A percentile compares a stretch with the other conserved stretches of the same genome.
Evolutionary conservation across 1,140 invertebrate genomes (phyloP).

Genomic region (Drosophila mojavensis): DNA sequence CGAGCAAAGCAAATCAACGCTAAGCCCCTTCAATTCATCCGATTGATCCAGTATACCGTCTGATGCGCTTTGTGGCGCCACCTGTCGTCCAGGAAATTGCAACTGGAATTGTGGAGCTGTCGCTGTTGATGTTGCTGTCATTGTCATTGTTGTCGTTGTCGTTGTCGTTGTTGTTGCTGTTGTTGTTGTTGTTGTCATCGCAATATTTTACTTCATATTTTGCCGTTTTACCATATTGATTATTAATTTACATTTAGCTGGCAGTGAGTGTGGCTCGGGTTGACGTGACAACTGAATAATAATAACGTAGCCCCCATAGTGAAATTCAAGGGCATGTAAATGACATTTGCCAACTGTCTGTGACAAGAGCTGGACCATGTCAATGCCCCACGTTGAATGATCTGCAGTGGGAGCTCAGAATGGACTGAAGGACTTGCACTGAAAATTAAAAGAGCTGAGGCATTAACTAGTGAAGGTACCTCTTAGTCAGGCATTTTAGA

Average conservation of each 20-base stretch:
- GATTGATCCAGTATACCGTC: conserved; percentile 5
- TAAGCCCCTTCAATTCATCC: conserved; percentile 43
- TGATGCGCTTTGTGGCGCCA: conserved; percentile 24
- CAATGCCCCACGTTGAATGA: conserved; percentile 3
- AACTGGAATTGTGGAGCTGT: conserved; percentile 43
- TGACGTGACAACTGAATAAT: conserved; percentile 23
- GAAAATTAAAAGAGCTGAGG: too few relatives aligned
- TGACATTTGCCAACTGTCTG: conserved; percentile 37
- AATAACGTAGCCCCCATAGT: conserved; percentile 25
- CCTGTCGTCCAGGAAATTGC: conserved; percentile 44
- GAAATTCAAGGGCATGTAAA: conserved; percentile 63
- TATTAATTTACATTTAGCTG: conserved; percentile 50
- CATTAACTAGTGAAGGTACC: too few relatives aligned
- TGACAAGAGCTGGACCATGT: conserved; percentile 31
- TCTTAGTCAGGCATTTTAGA: too few relatives aligned
- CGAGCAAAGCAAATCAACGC: conserved; percentile 37
- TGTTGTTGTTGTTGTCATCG: conserved; percentile 8
- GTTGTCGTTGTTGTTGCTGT: not conserved
- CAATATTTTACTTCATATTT: conserved; percentile 13
- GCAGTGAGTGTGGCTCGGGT: not conserved
- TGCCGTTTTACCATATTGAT: conserved; percentile 49
- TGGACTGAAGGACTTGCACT: too few relatives aligned
- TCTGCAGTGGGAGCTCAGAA: too few relatives aligned
- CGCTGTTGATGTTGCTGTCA: not conserved
- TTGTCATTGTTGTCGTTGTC: not conserved